Conservation (phyloP, 2,797 vertebrate species). For the Crax fasciolata region DNA sequence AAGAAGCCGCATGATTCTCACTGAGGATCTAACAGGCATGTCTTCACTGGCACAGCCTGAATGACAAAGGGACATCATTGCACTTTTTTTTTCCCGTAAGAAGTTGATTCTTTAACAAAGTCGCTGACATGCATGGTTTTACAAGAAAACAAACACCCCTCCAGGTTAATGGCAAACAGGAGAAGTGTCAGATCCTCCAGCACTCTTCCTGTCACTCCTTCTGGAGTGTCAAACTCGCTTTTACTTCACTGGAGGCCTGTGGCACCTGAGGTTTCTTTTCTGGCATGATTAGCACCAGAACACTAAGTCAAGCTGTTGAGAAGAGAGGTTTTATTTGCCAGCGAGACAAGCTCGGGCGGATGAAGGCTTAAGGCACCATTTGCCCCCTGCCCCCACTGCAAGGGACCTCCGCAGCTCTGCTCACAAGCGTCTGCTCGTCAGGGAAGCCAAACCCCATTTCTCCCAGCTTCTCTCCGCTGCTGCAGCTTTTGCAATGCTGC, state of each 20-base stretch:
- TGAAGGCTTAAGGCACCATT: neutral
- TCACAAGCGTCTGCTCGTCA: neutral
- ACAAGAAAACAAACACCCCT: neutral
- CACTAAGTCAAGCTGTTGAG: neutral
- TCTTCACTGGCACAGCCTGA: neutral
- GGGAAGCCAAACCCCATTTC: neutral
- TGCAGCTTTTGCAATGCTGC: neutral
- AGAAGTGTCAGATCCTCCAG: neutral
- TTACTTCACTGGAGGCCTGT: neutral
- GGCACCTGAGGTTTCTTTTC: neutral
- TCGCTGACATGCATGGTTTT: neutral
- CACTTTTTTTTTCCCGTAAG: neutral
- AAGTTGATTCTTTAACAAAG: neutral
- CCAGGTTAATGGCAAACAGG: neutral
- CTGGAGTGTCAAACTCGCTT: neutral
- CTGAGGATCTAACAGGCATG: neutral
- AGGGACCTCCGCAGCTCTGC: neutral
- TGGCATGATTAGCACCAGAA: slow-evolving; percentile 1
- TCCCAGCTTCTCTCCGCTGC: neutral
- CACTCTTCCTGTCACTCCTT: neutral
- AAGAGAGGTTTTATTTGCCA: neutral
- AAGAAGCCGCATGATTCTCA: neutral
- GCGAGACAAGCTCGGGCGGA: neutral
- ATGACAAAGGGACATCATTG: neutral
- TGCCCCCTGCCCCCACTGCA: neutral